phyloP scores from a whole-genome alignment of 2,113 vertebrate species.

The Furnarius figulus region DNA sequence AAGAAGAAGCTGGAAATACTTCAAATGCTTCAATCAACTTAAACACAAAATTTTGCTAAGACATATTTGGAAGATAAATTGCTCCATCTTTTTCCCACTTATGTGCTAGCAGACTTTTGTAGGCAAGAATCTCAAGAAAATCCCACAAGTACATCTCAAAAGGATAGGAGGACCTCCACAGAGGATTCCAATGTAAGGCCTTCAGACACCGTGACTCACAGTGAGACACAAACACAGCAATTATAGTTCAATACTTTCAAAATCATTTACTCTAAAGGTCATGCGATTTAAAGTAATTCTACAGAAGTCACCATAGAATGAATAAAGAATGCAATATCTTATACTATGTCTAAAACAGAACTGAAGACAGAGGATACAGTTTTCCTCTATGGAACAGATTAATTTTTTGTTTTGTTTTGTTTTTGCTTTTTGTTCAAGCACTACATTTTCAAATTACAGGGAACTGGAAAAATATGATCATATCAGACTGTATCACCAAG shows the following conservation, averaged over 20 bases:
- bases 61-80: not conserved
- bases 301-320: not conserved
- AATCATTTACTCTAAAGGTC: not conserved
- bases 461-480: slow-evolving; percentile 17
- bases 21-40: not conserved
- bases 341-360: slow-evolving; percentile 12
- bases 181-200: not conserved
- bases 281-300: not conserved
- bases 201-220: not conserved
- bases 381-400: not conserved
- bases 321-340: not conserved
- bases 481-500: not conserved
- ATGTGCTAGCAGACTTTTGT: not conserved
- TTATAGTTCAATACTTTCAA: not conserved
- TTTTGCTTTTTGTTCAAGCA: not conserved
- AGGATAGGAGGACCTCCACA: not conserved
- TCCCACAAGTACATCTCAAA: not conserved
- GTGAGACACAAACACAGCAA: not conserved
- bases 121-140: not conserved
- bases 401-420: not conserved
- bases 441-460: not conserved
- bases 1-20: not conserved
- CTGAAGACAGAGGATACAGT: not conserved
- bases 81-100: not conserved
- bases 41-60: not conserved